Evolutionary conservation across 2,797 vertebrate species (phyloP).

Genomic region (Anguilla marmorata): DNA sequence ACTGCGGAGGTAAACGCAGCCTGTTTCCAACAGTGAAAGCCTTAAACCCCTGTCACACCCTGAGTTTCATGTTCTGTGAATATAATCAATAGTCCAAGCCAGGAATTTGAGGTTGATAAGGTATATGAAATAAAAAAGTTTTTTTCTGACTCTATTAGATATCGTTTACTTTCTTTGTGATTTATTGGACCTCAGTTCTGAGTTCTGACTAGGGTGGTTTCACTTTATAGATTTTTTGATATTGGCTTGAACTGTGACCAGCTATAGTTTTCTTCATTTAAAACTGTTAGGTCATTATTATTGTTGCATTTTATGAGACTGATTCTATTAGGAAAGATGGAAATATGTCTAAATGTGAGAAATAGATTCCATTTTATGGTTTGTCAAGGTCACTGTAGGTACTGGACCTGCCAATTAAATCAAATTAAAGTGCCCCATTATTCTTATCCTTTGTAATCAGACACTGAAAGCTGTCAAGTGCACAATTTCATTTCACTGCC

Average conservation of each 20-base stretch:
- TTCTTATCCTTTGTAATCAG: background rate
- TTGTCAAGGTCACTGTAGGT: background rate
- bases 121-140: too few species aligned
- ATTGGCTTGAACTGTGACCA: background rate
- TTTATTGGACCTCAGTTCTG: background rate
- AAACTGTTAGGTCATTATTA: background rate
- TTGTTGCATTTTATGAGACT: background rate
- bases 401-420: background rate
- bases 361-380: slow-evolving; percentile 3
- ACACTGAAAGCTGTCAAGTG: background rate
- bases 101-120: too few species aligned
- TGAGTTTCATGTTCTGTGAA: too few species aligned
- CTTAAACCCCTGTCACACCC: too few species aligned
- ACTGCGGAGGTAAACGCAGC: background rate
- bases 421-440: background rate
- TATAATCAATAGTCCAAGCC: too few species aligned
- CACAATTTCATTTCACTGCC: background rate
- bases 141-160: background rate
- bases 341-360: background rate
- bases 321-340: background rate
- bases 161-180: background rate
- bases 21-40: background rate
- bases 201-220: background rate
- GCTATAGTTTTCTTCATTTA: too few species aligned
- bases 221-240: background rate